Conservation (phyloP, 2,888 invertebrate genomes). For the Drosophila algonquin region DNA sequence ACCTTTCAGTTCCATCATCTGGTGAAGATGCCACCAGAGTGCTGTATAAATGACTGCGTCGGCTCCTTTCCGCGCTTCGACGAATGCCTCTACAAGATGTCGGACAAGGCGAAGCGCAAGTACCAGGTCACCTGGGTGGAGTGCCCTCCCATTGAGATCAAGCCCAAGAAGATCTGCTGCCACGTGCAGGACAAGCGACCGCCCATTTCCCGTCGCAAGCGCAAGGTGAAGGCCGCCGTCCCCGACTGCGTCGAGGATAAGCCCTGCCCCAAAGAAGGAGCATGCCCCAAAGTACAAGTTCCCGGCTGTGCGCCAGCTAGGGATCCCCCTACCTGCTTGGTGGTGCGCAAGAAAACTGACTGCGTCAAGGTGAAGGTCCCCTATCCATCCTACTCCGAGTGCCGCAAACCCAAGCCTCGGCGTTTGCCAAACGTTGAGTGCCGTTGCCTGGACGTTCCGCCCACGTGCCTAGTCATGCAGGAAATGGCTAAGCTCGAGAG, state of each 20-base stretch:
- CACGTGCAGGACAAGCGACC: conserved; percentile 29
- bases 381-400: conserved; percentile 66
- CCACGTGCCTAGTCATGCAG: conserved; percentile 35
- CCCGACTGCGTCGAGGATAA: not conserved
- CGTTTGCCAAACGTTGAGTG: conserved; percentile 41
- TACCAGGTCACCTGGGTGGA: conserved; percentile 79
- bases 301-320: conserved; percentile 36
- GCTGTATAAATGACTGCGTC: conserved; percentile 22
- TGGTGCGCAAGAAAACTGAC: not conserved
- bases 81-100: conserved; percentile 31
- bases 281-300: conserved; percentile 36
- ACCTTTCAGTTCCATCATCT: conserved; percentile 37
- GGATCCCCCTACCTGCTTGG: conserved; percentile 9
- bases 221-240: not conserved
- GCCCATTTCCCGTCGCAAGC: conserved; percentile 56
- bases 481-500: not conserved
- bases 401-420: conserved; percentile 6
- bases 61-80: conserved; percentile 17
- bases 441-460: conserved; percentile 26
- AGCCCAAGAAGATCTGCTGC: conserved; percentile 68
- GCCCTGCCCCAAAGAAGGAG: not conserved
- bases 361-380: conserved; percentile 58
- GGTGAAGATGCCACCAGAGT: conserved; percentile 3
- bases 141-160: conserved; percentile 62
- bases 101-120: conserved; percentile 66